Evolutionary conservation across 2,113 vertebrate species (phyloP), one percentile per base, ranked within the genome.

Genomic region (Tyrannus savana): DNA sequence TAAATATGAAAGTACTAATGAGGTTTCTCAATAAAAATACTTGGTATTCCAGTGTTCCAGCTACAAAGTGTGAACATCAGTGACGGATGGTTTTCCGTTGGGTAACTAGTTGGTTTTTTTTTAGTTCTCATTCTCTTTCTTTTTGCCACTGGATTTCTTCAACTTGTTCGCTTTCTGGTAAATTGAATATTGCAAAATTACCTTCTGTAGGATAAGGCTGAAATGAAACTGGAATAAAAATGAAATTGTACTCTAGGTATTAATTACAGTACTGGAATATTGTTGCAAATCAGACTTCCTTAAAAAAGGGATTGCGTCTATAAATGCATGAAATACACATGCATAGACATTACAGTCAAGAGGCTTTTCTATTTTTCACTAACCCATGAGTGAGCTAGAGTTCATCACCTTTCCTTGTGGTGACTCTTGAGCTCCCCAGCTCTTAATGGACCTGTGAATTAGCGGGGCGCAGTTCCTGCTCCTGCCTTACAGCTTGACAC

Each of bases 51-150:
- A 63, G 4, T 27, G 44, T 49, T 82, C 56, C 74, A 73, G 59
- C 53, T 93, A 95, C 75, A 84, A 93, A 94, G 62, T 84, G 87
- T 82, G 87, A 95, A 87, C 84, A 89, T 46, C 6, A 18, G 3
- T 46, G 76, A 67, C 10, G 75, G 39, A 62, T 73, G 31, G 10
- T 28, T 93, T 91, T 87, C 25, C 27, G 23, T 6, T 87, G 49
- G 47, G 37, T 24, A 58, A 42, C 25, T n/a, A 21, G 23, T 47
- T n/a, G 50, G 14, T 22, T 6, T 8, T n/a, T 7, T 6, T 8
- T n/a, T 7, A n/a, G n/a, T 18, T 4, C 37, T 4, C 35, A 31
- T 18, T 4, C 27, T 4, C 27, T 9, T 41, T 30, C 31, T 22
- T 50, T 21, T 21, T 5, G 0, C 9, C 10, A 19, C 17, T 16